These are phyloP conservation scores for Notodonta dromedarius DNA, from an alignment of 2,888 invertebrate genomes.

Conservation along the genomic window DNA sequence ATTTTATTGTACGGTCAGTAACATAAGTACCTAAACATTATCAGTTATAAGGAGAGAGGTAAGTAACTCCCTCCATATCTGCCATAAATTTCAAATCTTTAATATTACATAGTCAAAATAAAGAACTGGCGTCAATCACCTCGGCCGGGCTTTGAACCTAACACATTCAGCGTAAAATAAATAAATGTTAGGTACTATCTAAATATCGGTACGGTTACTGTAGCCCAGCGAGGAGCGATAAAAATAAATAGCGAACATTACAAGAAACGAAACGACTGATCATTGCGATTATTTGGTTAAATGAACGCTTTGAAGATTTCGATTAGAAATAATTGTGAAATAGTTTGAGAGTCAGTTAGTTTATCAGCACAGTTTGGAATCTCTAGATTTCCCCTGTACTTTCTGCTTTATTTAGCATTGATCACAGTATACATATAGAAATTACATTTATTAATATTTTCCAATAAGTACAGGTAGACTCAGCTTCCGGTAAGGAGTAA, in stretches of 20 bases:
- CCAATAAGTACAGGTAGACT: no score
- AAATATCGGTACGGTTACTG: background rate
- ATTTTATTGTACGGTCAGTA: no score
- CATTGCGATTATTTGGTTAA: background rate
- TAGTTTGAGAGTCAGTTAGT: background rate
- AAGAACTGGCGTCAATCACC: background rate
- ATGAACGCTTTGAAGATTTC: background rate
- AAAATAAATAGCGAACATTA: constrained; percentile 1
- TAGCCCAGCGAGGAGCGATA: background rate
- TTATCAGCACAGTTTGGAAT: background rate
- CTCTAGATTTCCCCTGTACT: background rate
- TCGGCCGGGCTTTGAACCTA: constrained; percentile 1
- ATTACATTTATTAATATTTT: no score
- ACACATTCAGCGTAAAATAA: constrained; percentile 1
- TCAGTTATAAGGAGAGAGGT: no score
- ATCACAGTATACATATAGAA: no score
- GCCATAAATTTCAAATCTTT: background rate
- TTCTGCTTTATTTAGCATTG: no score
- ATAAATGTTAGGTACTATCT: constrained; percentile 1
- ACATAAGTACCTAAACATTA: no score
- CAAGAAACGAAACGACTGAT: background rate
- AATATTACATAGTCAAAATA: background rate
- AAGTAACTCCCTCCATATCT: no score
- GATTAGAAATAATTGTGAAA: background rate
- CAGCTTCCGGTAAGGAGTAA: no score